Evolutionary conservation across 2,113 vertebrate species (phyloP), one percentile per base, ranked within the genome.

Genomic region (Elephantulus edwardii): DNA sequence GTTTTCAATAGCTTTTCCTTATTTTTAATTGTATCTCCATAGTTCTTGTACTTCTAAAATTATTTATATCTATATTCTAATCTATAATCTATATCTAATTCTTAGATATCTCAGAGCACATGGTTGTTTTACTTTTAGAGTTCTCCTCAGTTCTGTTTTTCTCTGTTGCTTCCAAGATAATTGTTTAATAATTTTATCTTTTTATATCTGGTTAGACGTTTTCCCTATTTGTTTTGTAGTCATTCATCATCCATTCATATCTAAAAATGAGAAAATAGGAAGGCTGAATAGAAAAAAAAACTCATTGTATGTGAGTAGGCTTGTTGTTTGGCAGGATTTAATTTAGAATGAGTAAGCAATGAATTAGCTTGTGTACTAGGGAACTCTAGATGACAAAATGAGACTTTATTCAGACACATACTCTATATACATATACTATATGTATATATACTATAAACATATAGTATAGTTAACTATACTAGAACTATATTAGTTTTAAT

Each of bases 241-340:
- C 30, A 42, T 20, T 46, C 14, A 19, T 83, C 74, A 83, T 87
- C n/a, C n/a, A 62, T 81, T 22, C 4, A 14, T 70, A 70, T 38
- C 77, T 86, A 60, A 56, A 52, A 71, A 85, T 81, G 24, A 70
- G 24, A 89, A 92, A 86, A 50, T 38, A 86, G 52, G 79, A 84
- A 70, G 44, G 20, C 16, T 70, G 35, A 60, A 16, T 76, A 56
- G 52, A 35, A 46, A 56, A 40, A 56, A 40, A 22, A 42, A 7
- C 16, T 62, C 11, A 9, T 19, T 33, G 28, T 64, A 42, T 5
- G 50, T 38, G 4, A 77, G 6, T 24, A 83, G 35, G 58, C 8
- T 83, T 56, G 38, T 30, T 19, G 33, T 76, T 38, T 88, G 35
- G 19, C 20, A 56, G 58, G 14, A 3, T 90, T 88, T 84, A 7